Percentiles rank a stretch among this genome's conserved stretches.
phyloP scores from a whole-genome alignment of 2,113 vertebrate species.

The Felis catus region DNA sequence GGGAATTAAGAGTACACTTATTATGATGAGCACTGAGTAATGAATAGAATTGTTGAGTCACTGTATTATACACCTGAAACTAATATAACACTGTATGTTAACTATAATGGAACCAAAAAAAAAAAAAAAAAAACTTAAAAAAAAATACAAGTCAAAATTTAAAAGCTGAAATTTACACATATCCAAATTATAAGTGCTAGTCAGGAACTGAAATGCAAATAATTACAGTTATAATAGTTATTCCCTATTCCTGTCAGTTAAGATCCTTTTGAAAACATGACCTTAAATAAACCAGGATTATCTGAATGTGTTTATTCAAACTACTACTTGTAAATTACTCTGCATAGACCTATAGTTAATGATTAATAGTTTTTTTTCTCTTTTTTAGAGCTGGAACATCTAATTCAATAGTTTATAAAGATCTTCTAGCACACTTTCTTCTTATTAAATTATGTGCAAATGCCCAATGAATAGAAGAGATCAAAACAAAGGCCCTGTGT shows the following conservation, averaged over 20 bases:
- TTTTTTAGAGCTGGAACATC: background rate
- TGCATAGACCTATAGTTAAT: background rate
- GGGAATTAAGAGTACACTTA: background rate
- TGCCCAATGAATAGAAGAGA: background rate
- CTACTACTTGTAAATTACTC: constrained; percentile 24
- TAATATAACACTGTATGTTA: background rate
- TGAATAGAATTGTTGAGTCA: background rate
- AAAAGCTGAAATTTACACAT: constrained; percentile 33
- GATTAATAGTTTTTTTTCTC: background rate
- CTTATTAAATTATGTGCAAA: background rate
- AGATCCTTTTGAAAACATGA: constrained; percentile 31
- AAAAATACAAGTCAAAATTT: constrained; percentile 29
- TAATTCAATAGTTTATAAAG: constrained; percentile 17
- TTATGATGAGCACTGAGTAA: background rate
- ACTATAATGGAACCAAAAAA: background rate
- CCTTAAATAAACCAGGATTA: constrained; percentile 2
- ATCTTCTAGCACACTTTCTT: background rate
- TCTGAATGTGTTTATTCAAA: constrained; percentile 39
- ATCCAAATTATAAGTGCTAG: constrained; percentile 13
- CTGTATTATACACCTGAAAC: background rate
- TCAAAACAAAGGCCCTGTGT: background rate
- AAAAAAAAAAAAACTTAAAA: background rate
- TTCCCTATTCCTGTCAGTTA: constrained; percentile 3
- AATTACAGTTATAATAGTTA: constrained; percentile 19
- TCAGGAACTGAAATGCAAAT: constrained; percentile 16